Evolutionary conservation across 2,797 vertebrate species (phyloP).

Genomic region (Gymnocypris eckloni): DNA sequence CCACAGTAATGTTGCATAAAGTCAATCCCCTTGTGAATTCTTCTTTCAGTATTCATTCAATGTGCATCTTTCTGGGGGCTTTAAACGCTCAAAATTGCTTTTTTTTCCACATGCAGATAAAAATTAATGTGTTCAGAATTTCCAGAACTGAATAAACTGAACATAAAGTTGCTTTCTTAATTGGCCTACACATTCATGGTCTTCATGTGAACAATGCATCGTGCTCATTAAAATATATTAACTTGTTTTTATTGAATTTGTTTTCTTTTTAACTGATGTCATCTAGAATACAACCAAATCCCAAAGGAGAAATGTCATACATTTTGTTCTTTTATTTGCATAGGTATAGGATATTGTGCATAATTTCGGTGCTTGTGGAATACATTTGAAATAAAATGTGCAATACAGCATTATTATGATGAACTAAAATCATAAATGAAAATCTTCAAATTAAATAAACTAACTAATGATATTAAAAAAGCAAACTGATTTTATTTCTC

Average conservation of each 20-base stretch:
- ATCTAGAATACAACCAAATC: not conserved
- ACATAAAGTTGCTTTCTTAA: not conserved
- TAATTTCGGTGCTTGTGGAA: not conserved
- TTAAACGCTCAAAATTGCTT: not conserved
- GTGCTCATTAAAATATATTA: no score
- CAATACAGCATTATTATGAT: not conserved
- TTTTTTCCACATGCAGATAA: not conserved
- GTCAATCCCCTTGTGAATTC: conserved; percentile 43
- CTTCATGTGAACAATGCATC: not conserved
- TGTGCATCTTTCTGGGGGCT: not conserved
- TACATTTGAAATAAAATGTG: not conserved
- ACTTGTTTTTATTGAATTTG: not conserved
- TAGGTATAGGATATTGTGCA: not conserved
- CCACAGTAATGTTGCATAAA: conserved; percentile 59
- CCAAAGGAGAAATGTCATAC: not conserved
- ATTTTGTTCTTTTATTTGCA: not conserved
- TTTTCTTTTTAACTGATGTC: not conserved
- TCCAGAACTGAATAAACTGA: not conserved
- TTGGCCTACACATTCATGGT: not conserved
- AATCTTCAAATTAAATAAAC: not conserved
- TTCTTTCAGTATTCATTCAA: not conserved
- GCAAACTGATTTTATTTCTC: not conserved
- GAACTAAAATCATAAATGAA: no score
- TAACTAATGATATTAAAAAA: not conserved
- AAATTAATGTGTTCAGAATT: not conserved